Evolutionary conservation across 2,888 invertebrate species (phyloP).

Genomic region (Philopedon plagiatum): DNA sequence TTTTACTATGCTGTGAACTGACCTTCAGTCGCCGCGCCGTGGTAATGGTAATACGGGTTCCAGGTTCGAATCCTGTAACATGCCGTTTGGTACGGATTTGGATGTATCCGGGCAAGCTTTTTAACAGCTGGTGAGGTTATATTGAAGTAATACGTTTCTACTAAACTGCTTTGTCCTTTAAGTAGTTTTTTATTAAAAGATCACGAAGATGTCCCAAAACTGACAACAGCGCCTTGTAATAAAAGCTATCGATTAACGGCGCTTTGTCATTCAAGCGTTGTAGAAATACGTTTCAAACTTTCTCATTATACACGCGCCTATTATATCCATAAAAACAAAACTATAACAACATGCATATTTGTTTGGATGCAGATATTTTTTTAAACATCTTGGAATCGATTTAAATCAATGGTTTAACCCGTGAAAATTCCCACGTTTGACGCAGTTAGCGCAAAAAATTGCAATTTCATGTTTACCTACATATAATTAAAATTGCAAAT

Average conservation of each 20-base stretch:
- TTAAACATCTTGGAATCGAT: background rate
- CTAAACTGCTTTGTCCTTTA: too few species aligned
- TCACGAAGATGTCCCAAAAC: background rate
- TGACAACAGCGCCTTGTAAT: slow-evolving; percentile 4
- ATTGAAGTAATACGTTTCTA: too few species aligned
- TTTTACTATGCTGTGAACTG: too few species aligned
- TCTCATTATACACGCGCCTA: background rate
- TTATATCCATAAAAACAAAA: too few species aligned
- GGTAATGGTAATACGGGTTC: too few species aligned
- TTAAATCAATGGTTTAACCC: background rate
- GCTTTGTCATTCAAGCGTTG: slow-evolving; percentile 13
- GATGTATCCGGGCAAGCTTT: too few species aligned
- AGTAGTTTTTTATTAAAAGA: background rate
- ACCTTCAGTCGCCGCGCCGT: too few species aligned
- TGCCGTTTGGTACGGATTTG: background rate
- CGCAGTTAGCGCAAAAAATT: background rate
- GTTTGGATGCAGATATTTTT: background rate
- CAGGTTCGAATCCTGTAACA: too few species aligned
- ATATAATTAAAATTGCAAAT: background rate
- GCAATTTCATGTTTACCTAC: background rate
- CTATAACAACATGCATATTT: background rate
- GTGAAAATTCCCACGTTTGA: background rate
- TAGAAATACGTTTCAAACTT: background rate
- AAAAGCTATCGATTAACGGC: slow-evolving; percentile 12
- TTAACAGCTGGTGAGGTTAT: too few species aligned